phyloP scores from a whole-genome alignment of 2,113 vertebrate species.

The Perca schrenkii region DNA sequence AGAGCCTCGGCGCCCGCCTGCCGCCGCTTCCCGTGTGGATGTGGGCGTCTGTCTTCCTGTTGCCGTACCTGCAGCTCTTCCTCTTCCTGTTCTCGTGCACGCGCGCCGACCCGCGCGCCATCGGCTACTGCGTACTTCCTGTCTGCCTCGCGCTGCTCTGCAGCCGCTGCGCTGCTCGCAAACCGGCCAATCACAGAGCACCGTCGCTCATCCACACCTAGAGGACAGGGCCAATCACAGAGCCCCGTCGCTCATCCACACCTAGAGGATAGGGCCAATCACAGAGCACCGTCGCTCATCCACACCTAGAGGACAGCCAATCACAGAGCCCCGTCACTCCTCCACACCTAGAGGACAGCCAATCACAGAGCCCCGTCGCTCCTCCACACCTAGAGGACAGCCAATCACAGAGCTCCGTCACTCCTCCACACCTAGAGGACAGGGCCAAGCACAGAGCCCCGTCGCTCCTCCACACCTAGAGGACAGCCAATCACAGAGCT shows the following conservation, averaged over 20 bases:
- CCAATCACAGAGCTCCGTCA: conserved; percentile 91
- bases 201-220: conserved; percentile 93
- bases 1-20: conserved; percentile 85
- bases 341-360: conserved; percentile 80
- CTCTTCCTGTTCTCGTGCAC: conserved; percentile 99
- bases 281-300: conserved; percentile 55
- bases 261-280: conserved; percentile 80
- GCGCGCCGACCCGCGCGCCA: conserved; percentile 92
- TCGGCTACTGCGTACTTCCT: conserved; percentile 96
- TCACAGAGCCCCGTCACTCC: conserved; percentile 56
- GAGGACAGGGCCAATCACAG: background rate
- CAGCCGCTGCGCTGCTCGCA: conserved; percentile 90
- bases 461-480: conserved; percentile 71
- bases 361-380: conserved; percentile 59
- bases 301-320: conserved; percentile 79
- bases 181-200: conserved; percentile 91
- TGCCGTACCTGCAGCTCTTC: conserved; percentile 97
- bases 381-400: conserved; percentile 13
- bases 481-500: conserved; percentile 76
- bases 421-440: conserved; percentile 90
- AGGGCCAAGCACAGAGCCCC: background rate
- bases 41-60: conserved; percentile 92
- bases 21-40: conserved; percentile 93
- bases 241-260: background rate
- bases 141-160: conserved; percentile 94